A percentile compares a stretch with the other conserved stretches of the same genome.
Conservation (phyloP, 2,888 invertebrate genomes). For the Sepiola atlantica region DNA sequence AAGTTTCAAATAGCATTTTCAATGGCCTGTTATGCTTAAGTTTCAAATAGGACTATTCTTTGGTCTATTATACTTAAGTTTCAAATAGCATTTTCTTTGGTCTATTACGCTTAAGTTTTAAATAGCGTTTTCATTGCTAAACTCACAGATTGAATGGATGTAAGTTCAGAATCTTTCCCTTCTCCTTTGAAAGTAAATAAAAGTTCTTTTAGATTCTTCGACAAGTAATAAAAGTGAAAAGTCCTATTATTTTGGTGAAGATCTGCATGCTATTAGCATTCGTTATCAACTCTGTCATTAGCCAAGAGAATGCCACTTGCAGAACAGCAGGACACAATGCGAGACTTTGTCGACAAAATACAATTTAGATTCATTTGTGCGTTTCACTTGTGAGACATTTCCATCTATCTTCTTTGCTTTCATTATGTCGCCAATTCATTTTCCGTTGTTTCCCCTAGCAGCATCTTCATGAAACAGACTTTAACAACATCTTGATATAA, state of each 20-base stretch:
- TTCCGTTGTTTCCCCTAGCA: background rate
- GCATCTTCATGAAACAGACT: too few species aligned
- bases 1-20: too few species aligned
- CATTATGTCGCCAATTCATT: background rate
- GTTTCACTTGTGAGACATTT: background rate
- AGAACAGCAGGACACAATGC: background rate
- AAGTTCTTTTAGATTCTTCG: background rate
- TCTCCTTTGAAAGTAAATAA: background rate
- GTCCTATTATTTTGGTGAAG: background rate
- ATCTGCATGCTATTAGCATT: background rate
- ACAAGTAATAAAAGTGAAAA: background rate
- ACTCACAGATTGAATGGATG: too few species aligned
- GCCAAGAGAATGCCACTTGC: background rate
- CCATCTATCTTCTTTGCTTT: background rate
- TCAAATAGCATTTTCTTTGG: too few species aligned
- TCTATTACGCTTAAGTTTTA: too few species aligned
- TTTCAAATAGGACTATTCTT: too few species aligned
- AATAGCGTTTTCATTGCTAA: too few species aligned
- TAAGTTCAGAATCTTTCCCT: background rate
- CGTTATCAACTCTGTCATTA: background rate
- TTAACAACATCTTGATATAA: too few species aligned
- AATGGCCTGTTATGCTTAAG: too few species aligned
- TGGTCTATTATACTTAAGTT: too few species aligned
- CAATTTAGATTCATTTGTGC: constrained; percentile 32
- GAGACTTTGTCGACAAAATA: background rate